Evolutionary conservation across 2,888 invertebrate genomes (phyloP), one percentile per base, ranked within the genome.

Genomic region (Axea sp.): DNA sequence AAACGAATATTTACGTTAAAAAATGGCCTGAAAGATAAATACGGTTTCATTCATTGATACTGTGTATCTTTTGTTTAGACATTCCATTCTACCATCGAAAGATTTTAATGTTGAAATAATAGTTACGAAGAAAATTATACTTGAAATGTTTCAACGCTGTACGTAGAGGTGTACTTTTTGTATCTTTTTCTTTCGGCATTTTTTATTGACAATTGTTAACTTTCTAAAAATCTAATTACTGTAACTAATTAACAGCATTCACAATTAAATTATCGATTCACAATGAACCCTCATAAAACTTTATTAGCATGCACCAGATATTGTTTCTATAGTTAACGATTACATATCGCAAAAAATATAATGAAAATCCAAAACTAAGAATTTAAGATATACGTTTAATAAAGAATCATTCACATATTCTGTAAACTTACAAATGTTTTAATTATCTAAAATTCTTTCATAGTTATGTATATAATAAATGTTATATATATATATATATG

Each of bases 191-290:
- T n/a, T n/a, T n/a, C n/a, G n/a, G n/a, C n/a, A n/a, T n/a, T n/a
- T n/a, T n/a, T n/a, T n/a, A n/a, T n/a, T n/a, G n/a, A n/a, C n/a
- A n/a, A n/a, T n/a, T n/a, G n/a, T n/a, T n/a, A n/a, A n/a, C n/a
- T n/a, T n/a, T n/a, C n/a, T n/a, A n/a, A 26, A 39, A 53, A 37
- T 35, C 35, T 35, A 51, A 51, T 14, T 24, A 35, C 35, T 35
- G 33, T 24, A 51, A 51, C 14, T 51, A 6, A 51, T 35, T 51
- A 14, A 15, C 2, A 1, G 7, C 19, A 33, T 35, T 51, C 35
- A 31, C n/a, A 1, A 7, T 17, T 47, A 11, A 31, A 31, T 47
- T 47, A 31, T 19, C 31, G 19, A 31, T 31, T 47, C 1, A 19
- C 22, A 33, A 51, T 35, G 14, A 33, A 24, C 0, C 2, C 14